These are phyloP conservation scores for Drosophila mimica DNA, from an alignment of 2,888 invertebrate genomes.

Conservation along the genomic window DNA sequence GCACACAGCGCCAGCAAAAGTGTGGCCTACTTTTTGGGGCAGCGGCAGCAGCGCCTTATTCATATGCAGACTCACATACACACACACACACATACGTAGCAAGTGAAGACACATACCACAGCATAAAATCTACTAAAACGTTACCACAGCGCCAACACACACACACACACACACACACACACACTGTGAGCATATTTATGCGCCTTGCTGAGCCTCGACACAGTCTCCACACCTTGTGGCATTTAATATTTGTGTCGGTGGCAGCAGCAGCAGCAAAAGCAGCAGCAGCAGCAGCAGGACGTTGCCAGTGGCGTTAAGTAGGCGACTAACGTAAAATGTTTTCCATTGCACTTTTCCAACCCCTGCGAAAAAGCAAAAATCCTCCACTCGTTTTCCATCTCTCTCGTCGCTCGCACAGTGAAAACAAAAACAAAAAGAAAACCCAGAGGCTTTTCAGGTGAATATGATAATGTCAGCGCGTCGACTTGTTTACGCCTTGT, in stretches of 20 bases:
- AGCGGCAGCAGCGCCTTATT: conserved; percentile 17
- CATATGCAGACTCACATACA: conserved; percentile 33
- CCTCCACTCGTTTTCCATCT: neutral
- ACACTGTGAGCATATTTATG: conserved; percentile 62
- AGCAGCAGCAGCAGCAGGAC: conserved; percentile 14
- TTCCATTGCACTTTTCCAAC: conserved; percentile 58
- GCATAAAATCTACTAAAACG: conserved; percentile 77
- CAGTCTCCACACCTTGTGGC: conserved; percentile 77
- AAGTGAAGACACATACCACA: conserved; percentile 37
- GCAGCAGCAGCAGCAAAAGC: conserved; percentile 19
- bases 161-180: conserved; percentile 14
- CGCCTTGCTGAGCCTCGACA: conserved; percentile 66
- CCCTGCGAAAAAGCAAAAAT: neutral
- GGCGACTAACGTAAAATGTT: conserved; percentile 68
- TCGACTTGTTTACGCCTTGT: conserved; percentile 78
- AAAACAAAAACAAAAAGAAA: conserved; percentile 11
- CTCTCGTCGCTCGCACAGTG: neutral
- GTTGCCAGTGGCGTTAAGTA: conserved; percentile 62
- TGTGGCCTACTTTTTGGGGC: conserved; percentile 72
- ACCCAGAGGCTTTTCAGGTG: conserved; percentile 51
- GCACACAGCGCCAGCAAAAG: conserved; percentile 56
- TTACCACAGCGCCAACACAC: conserved; percentile 51
- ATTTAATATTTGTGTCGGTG: conserved; percentile 75
- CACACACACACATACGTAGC: conserved; percentile 19
- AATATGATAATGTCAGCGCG: conserved; percentile 77